Evolutionary conservation across 2,113 vertebrate species (phyloP).

Genomic region (Sminthopsis crassicaudata): DNA sequence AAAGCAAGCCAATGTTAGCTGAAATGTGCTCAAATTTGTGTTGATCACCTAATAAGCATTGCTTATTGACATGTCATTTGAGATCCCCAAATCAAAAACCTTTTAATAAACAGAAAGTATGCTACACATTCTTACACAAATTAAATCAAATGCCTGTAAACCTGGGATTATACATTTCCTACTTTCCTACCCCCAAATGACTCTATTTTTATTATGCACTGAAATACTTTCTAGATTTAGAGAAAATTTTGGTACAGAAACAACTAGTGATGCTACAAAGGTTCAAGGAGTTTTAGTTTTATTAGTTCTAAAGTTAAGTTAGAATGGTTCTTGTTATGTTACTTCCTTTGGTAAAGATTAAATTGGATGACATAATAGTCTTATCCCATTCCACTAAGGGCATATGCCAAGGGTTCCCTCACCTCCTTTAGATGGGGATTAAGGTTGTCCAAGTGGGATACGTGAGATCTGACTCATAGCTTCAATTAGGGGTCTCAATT

Average conservation of each 20-base stretch:
- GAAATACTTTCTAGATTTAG: background rate
- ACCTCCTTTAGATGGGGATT: slow-evolving; percentile 53
- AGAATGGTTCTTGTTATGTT: background rate
- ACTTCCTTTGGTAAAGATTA: slow-evolving; percentile 26
- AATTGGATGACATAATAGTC: slow-evolving; percentile 9
- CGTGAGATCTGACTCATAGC: slow-evolving; percentile 19
- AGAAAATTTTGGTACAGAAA: slow-evolving; percentile 23
- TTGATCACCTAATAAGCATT: background rate
- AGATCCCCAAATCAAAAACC: background rate
- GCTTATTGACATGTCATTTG: slow-evolving; percentile 24
- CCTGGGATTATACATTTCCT: background rate
- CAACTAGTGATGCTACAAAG: background rate
- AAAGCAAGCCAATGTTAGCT: slow-evolving; percentile 22
- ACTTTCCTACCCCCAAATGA: background rate
- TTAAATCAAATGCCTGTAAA: slow-evolving; percentile 16
- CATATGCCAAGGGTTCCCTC: background rate
- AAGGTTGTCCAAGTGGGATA: slow-evolving; percentile 44
- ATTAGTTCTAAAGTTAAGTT: slow-evolving; percentile 25
- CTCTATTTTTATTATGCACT: slow-evolving; percentile 11
- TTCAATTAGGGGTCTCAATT: slow-evolving; percentile 21
- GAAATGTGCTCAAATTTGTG: slow-evolving; percentile 10
- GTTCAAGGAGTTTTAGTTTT: slow-evolving; percentile 29
- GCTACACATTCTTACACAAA: background rate
- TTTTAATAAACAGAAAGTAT: background rate
- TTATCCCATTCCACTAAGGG: slow-evolving; percentile 39